Conservation (phyloP, 2,888 invertebrate genomes). For the Unio pictorum region DNA sequence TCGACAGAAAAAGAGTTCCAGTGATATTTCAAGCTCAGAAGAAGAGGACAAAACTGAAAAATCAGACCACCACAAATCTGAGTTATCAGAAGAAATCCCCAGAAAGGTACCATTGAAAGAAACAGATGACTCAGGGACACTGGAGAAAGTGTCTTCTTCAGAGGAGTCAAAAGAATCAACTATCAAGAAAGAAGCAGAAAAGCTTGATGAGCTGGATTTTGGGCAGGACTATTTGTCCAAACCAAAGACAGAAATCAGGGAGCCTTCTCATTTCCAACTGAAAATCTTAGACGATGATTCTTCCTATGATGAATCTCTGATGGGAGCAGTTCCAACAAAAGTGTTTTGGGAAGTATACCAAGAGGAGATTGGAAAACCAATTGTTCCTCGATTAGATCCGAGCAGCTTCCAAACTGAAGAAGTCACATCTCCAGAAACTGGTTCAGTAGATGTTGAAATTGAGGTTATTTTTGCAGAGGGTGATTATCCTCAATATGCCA, state of each 20-base stretch:
- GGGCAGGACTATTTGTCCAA: slow-evolving; percentile 6
- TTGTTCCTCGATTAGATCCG: slow-evolving; percentile 11
- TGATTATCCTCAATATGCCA: slow-evolving; percentile 45
- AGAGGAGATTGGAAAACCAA: slow-evolving; percentile 24
- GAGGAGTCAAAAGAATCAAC: background rate
- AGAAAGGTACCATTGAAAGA: slow-evolving; percentile 5
- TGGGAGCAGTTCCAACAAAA: slow-evolving; percentile 27
- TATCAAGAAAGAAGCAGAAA: slow-evolving; percentile 66
- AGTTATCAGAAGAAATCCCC: background rate
- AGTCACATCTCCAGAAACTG: too few relatives aligned
- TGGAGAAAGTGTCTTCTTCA: background rate
- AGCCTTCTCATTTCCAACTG: background rate
- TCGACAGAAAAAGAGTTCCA: slow-evolving; percentile 16
- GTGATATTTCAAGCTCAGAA: background rate
- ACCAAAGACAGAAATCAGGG: background rate
- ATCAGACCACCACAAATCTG: slow-evolving; percentile 5
- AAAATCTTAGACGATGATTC: slow-evolving; percentile 40
- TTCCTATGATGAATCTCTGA: slow-evolving; percentile 60
- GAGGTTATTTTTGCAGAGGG: background rate
- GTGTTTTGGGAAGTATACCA: slow-evolving; percentile 32
- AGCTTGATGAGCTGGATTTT: slow-evolving; percentile 74
- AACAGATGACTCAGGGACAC: slow-evolving; percentile 5
- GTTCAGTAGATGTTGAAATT: too few relatives aligned
- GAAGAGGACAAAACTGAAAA: slow-evolving; percentile 10
- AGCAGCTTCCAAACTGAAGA: too few relatives aligned